Evolutionary conservation across 2,797 vertebrate genomes (phyloP).

Genomic region (Anguilla anguilla): DNA sequence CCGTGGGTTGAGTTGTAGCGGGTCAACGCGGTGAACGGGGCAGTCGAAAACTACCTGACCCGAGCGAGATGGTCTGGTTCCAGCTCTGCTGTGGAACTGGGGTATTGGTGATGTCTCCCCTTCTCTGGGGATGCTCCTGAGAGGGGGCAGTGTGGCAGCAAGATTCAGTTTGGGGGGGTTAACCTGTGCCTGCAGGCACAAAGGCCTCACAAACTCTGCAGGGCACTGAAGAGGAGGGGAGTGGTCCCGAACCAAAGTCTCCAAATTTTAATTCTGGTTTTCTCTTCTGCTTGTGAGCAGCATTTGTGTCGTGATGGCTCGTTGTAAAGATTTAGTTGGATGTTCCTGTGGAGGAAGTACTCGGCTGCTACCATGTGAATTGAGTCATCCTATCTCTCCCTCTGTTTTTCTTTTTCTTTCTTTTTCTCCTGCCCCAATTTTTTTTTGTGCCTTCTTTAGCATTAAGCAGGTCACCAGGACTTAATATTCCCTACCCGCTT

Average conservation of each 20-base stretch:
- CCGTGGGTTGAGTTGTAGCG: background rate
- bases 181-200: background rate
- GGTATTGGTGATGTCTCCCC: background rate
- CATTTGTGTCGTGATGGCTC: background rate
- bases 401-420: background rate
- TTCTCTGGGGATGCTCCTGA: background rate
- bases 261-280: background rate
- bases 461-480: background rate
- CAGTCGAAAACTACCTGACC: background rate
- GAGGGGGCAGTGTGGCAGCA: background rate
- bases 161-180: background rate
- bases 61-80: background rate
- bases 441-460: constrained; percentile 18
- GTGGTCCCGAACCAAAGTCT: background rate
- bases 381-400: background rate
- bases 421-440: background rate
- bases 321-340: background rate
- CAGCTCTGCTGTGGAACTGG: constrained; percentile 4
- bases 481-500: background rate
- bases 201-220: background rate
- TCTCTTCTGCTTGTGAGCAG: background rate
- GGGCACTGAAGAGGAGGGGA: background rate
- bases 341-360: constrained; percentile 19
- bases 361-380: constrained; percentile 2
- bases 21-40: background rate